These are phyloP conservation scores for Drosophila sulfurigaster DNA, from an alignment of 1,140 invertebrate species.

Conservation along the genomic window DNA sequence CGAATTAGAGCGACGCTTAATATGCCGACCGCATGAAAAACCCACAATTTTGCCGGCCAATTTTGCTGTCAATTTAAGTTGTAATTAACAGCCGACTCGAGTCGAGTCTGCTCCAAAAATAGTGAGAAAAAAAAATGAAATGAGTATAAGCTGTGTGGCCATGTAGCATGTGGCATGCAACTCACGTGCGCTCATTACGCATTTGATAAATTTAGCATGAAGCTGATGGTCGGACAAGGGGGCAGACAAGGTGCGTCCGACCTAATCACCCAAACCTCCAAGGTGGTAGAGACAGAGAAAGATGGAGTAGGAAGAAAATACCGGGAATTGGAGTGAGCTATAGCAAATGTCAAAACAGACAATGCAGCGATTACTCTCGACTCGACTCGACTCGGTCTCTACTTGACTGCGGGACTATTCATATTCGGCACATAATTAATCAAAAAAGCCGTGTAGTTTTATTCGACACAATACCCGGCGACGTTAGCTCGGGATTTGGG, in stretches of 20 bases:
- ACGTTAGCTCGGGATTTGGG: slow-evolving; percentile 65
- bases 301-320: background rate
- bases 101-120: slow-evolving; percentile 41
- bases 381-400: background rate
- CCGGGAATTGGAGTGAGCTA: background rate
- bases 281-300: slow-evolving; percentile 10
- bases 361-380: slow-evolving; percentile 77
- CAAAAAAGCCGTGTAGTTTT: slow-evolving; percentile 62
- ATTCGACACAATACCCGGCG: slow-evolving; percentile 20
- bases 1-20: slow-evolving; percentile 56
- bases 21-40: slow-evolving; percentile 80
- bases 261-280: slow-evolving; percentile 36
- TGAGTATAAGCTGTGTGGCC: slow-evolving; percentile 23
- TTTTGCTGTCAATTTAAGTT: slow-evolving; percentile 84
- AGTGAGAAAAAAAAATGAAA: slow-evolving; percentile 36
- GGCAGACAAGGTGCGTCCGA: slow-evolving; percentile 44
- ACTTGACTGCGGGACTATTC: slow-evolving; percentile 27
- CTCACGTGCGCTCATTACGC: slow-evolving; percentile 83
- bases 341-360: slow-evolving; percentile 77
- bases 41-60: slow-evolving; percentile 80
- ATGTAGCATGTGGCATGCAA: slow-evolving; percentile 73
- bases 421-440: slow-evolving; percentile 79
- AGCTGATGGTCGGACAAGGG: slow-evolving; percentile 9
- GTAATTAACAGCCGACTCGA: slow-evolving; percentile 78
- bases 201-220: slow-evolving; percentile 81